These are phyloP conservation scores for Drosophila bifasciata DNA, from an alignment of 1,140 invertebrate genomes.

Conservation along the genomic window DNA sequence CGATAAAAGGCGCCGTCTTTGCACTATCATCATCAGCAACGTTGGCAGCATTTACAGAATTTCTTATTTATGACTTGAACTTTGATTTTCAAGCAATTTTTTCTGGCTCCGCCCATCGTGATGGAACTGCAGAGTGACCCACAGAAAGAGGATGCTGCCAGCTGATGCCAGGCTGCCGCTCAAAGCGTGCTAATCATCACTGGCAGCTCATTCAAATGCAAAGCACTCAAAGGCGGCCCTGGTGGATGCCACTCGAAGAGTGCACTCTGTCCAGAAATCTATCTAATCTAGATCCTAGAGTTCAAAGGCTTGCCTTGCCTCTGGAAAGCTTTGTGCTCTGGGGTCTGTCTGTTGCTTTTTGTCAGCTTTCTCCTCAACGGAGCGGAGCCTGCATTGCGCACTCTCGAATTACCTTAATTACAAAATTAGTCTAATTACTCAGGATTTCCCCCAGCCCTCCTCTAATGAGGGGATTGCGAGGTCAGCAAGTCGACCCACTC, in stretches of 20 bases:
- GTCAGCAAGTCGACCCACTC: slow-evolving; percentile 41
- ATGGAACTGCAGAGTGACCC: not conserved
- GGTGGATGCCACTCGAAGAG: no score
- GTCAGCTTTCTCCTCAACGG: slow-evolving; percentile 42
- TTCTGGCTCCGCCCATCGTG: slow-evolving; percentile 5
- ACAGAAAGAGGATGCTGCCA: no score
- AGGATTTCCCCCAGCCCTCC: slow-evolving; percentile 38
- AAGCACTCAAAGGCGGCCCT: not conserved
- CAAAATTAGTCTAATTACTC: slow-evolving; percentile 69
- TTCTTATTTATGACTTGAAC: slow-evolving; percentile 63
- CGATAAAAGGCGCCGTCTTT: slow-evolving; percentile 62
- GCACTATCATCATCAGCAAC: slow-evolving; percentile 50
- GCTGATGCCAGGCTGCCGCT: no score
- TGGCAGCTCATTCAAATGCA: not conserved
- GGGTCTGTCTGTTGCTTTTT: slow-evolving; percentile 45
- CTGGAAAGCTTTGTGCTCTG: not conserved
- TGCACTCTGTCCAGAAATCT: not conserved
- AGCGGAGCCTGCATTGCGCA: slow-evolving; percentile 3
- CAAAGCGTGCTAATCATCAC: no score
- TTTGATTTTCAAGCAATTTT: slow-evolving; percentile 51
- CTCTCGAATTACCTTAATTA: slow-evolving; percentile 65
- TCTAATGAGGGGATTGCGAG: slow-evolving; percentile 35
- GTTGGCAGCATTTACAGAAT: slow-evolving; percentile 35
- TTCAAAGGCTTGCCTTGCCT: no score
- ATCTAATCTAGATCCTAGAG: not conserved